Conservation (phyloP, 2,888 invertebrate genomes). For the Drosophila meridionalis region DNA sequence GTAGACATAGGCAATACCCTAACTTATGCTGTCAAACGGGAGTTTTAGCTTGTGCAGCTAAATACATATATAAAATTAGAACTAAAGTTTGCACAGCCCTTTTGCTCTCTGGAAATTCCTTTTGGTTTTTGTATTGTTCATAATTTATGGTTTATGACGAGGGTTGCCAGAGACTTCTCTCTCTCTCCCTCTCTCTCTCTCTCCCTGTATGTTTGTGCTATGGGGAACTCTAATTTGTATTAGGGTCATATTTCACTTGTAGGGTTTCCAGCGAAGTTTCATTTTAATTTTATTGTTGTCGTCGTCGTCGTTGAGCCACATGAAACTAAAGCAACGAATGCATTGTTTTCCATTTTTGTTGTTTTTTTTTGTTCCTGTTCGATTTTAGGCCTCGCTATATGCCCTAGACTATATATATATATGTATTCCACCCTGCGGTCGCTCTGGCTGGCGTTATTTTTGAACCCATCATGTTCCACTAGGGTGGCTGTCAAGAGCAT, state of each 20-base stretch:
- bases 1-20: not conserved
- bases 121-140: conserved; percentile 36
- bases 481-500: conserved; percentile 43
- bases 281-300: conserved; percentile 78
- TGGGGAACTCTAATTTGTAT: conserved; percentile 73
- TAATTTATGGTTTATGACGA: conserved; percentile 53
- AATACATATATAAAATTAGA: not conserved
- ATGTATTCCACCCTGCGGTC: conserved; percentile 60
- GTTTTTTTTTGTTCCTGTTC: conserved; percentile 25
- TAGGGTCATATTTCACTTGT: conserved; percentile 84
- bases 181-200: conserved; percentile 2
- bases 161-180: conserved; percentile 53
- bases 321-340: conserved; percentile 36
- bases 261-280: conserved; percentile 83
- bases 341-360: conserved; percentile 43
- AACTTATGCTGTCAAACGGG: not conserved
- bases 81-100: conserved; percentile 19
- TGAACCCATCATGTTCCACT: conserved; percentile 13
- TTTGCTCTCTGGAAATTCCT: conserved; percentile 24
- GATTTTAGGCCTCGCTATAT: conserved; percentile 29
- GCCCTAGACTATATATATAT: conserved; percentile 10
- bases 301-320: conserved; percentile 38
- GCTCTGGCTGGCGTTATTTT: conserved; percentile 32
- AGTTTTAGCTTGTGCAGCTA: not conserved
- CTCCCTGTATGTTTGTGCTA: conserved; percentile 5